Percentiles rank a stretch among this genome's conserved stretches.
phyloP scores from a whole-genome alignment of 2,113 vertebrate species.

The Colossoma macropomum region DNA sequence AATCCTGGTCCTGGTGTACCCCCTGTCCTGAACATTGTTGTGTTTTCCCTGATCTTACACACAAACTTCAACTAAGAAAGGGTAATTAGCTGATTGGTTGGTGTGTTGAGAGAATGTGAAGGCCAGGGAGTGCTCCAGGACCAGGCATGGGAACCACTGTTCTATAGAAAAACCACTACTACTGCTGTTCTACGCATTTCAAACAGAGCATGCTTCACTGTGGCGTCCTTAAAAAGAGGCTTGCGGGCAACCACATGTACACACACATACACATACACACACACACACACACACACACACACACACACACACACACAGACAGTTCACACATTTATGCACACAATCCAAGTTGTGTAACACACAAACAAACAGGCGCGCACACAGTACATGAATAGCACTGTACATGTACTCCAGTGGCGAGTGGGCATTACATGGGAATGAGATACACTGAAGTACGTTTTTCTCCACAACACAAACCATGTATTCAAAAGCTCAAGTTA shows the following conservation, averaged over 20 bases:
- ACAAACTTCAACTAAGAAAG: no score
- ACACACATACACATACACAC: conserved; percentile 21
- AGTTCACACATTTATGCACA: conserved; percentile 33
- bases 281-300: conserved; percentile 35
- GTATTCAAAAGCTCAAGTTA: conserved; percentile 44
- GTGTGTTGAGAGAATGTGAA: no score
- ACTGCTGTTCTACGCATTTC: background rate
- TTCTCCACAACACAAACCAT: conserved; percentile 21
- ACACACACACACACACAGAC: conserved; percentile 14
- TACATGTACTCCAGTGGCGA: conserved; percentile 3
- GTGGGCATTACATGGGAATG: conserved; percentile 7
- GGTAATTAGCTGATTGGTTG: no score
- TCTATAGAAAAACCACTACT: no score
- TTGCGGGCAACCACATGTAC: conserved; percentile 49
- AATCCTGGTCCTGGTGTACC: no score
- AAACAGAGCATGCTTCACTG: conserved; percentile 19
- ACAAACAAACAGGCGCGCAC: background rate
- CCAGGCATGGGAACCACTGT: no score
- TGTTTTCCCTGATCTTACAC: no score
- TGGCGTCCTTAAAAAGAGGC: conserved; percentile 19
- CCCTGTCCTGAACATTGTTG: no score
- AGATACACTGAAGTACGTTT: background rate
- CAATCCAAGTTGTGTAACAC: background rate
- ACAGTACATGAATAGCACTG: background rate
- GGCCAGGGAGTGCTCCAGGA: no score